Evolutionary conservation across 2,888 invertebrate genomes (phyloP).

Genomic region (Pandemis heparana): DNA sequence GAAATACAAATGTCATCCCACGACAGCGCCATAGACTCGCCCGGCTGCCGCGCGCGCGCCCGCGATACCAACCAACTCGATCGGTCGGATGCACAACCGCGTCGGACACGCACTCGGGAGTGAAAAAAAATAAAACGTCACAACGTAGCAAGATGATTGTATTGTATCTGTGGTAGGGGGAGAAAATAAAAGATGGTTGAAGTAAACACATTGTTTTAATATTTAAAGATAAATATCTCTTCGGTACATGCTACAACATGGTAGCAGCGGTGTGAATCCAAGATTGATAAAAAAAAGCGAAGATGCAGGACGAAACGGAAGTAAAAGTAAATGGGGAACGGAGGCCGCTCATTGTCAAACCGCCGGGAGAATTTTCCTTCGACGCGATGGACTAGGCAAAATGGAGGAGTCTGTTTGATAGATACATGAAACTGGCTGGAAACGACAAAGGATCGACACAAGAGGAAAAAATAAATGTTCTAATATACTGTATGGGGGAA

Average conservation of each 20-base stretch:
- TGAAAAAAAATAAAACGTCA: too few species aligned
- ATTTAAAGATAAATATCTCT: not conserved
- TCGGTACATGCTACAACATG: not conserved
- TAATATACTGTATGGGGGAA: not conserved
- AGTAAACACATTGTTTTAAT: not conserved
- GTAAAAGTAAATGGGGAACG: not conserved
- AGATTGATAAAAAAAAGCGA: not conserved
- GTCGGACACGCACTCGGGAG: too few species aligned
- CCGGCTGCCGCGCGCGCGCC: too few species aligned
- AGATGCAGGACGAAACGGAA: too few species aligned
- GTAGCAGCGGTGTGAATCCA: not conserved
- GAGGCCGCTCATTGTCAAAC: not conserved
- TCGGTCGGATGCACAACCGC: too few species aligned
- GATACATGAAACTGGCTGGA: not conserved
- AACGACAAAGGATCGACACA: not conserved
- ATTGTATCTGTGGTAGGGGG: not conserved
- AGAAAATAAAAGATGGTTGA: not conserved
- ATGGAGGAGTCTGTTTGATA: not conserved
- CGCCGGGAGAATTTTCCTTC: not conserved
- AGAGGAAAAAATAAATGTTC: not conserved
- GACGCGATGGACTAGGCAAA: not conserved
- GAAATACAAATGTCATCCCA: too few species aligned
- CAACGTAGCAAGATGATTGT: too few species aligned
- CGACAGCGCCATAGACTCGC: too few species aligned
- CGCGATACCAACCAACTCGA: too few species aligned